A percentile compares a stretch with the other conserved stretches of the same genome.
Evolutionary conservation across 2,888 invertebrate species (phyloP).

Genomic region (Caenorhabditis angaria): DNA sequence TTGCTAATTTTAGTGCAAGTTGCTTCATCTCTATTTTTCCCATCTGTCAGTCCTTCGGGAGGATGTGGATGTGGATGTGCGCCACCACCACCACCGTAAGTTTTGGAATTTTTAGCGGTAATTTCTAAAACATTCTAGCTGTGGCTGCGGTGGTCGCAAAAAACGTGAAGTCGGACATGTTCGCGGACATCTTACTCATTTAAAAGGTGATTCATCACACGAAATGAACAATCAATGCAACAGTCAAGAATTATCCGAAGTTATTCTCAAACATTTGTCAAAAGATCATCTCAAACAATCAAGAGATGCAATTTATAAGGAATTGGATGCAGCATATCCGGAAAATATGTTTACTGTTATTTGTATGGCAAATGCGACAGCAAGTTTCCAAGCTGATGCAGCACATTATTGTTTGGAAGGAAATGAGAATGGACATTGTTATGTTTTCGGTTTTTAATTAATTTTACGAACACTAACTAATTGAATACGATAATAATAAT

Average conservation of each 20-base stretch:
- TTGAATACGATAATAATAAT: not conserved
- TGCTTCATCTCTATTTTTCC: conserved; percentile 27
- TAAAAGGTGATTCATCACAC: not conserved
- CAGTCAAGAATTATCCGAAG: conserved; percentile 32
- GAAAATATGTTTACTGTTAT: conserved; percentile 47
- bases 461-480: not conserved
- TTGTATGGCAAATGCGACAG: conserved; percentile 36
- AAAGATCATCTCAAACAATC: conserved; percentile 12
- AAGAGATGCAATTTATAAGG: conserved; percentile 44
- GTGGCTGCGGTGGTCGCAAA: conserved; percentile 30
- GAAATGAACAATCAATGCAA: conserved; percentile 39
- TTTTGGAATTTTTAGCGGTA: not conserved
- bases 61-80: conserved; percentile 33
- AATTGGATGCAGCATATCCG: conserved; percentile 43
- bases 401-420: conserved; percentile 30
- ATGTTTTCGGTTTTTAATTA: conserved; percentile 33
- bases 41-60: conserved; percentile 17
- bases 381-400: conserved; percentile 48
- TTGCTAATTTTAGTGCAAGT: conserved; percentile 13
- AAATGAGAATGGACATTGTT: conserved; percentile 16
- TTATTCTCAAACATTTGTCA: conserved; percentile 30
- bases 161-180: conserved; percentile 42
- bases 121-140: conserved; percentile 5
- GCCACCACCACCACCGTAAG: conserved; percentile 28
- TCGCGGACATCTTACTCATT: conserved; percentile 27